phyloP scores from a whole-genome alignment of 2,113 vertebrate species.

The Todiramphus saurophagus region DNA sequence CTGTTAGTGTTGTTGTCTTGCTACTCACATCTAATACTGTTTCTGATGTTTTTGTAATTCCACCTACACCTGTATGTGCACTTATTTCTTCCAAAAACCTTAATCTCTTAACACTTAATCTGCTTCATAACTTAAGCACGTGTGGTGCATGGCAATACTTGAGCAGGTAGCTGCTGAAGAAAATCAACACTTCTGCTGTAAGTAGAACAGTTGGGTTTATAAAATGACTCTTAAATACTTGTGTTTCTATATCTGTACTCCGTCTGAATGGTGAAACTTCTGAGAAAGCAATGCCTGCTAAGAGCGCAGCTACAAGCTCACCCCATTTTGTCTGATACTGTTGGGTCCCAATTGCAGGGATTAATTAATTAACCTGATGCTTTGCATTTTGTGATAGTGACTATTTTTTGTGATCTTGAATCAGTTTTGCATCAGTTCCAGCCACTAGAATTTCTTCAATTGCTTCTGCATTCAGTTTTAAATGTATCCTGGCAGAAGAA shows the following conservation, averaged over 20 bases:
- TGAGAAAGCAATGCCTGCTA: not conserved
- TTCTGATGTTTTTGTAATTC: not conserved
- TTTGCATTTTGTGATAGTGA: not conserved
- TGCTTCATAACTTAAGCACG: not conserved
- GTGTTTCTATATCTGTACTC: not conserved
- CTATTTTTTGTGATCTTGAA: not conserved
- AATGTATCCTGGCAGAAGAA: not conserved
- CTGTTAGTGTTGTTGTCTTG: not conserved
- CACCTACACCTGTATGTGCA: fast-evolving
- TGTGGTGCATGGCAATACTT: fast-evolving
- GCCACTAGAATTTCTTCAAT: not conserved
- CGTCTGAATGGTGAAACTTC: not conserved
- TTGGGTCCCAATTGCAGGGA: not conserved
- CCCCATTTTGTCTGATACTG: not conserved
- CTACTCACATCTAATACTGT: not conserved
- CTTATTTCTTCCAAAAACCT: not conserved
- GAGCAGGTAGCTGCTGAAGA: not conserved
- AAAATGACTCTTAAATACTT: not conserved
- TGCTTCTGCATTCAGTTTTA: not conserved
- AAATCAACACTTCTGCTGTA: not conserved
- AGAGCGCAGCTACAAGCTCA: not conserved
- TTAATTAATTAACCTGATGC: not conserved
- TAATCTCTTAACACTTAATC: not conserved
- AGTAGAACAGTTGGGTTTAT: not conserved
- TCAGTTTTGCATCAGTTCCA: not conserved